phyloP scores from a whole-genome alignment of 2,888 invertebrate species.

The Sinotaia quadrata region DNA sequence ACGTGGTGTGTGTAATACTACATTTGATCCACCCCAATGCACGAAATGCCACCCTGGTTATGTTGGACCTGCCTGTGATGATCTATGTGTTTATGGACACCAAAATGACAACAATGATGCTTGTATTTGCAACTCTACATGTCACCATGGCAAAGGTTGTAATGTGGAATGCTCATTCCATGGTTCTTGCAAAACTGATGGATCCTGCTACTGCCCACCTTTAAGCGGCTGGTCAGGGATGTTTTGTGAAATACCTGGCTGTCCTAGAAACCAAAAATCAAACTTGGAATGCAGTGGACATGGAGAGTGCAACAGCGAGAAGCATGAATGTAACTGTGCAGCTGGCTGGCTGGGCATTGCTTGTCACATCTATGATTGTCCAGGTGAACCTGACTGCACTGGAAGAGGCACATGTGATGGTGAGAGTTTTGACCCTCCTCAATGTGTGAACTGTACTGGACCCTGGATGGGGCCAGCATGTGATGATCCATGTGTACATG shows the following conservation, averaged over 20 bases:
- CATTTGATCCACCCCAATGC: conserved; percentile 51
- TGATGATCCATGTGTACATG: conserved; percentile 57
- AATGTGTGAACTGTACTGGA: conserved; percentile 47
- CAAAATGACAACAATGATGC: conserved; percentile 36
- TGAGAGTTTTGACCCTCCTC: conserved; percentile 43
- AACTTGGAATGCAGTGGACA: conserved; percentile 51
- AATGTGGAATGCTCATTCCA: conserved; percentile 56
- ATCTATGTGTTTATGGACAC: conserved; percentile 49
- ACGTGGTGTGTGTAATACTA: conserved; percentile 47
- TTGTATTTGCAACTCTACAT: conserved; percentile 54
- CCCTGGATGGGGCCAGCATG: conserved; percentile 59
- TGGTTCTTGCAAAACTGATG: conserved; percentile 47
- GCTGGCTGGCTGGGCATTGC: conserved; percentile 52
- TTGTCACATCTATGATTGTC: conserved; percentile 50
- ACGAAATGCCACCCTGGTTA: conserved; percentile 49
- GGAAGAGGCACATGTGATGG: conserved; percentile 47
- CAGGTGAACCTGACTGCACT: conserved; percentile 42
- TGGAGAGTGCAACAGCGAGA: conserved; percentile 55
- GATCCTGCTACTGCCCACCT: conserved; percentile 50
- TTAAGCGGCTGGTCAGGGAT: conserved; percentile 52
- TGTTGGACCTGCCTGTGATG: conserved; percentile 54
- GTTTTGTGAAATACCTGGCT: conserved; percentile 52
- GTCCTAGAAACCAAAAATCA: conserved; percentile 49
- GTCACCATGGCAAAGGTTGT: conserved; percentile 56
- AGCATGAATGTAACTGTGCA: conserved; percentile 49